A percentile compares a stretch with the other conserved stretches of the same genome.
phyloP scores from a whole-genome alignment of 2,888 invertebrate genomes.

The Clunio marinus region DNA sequence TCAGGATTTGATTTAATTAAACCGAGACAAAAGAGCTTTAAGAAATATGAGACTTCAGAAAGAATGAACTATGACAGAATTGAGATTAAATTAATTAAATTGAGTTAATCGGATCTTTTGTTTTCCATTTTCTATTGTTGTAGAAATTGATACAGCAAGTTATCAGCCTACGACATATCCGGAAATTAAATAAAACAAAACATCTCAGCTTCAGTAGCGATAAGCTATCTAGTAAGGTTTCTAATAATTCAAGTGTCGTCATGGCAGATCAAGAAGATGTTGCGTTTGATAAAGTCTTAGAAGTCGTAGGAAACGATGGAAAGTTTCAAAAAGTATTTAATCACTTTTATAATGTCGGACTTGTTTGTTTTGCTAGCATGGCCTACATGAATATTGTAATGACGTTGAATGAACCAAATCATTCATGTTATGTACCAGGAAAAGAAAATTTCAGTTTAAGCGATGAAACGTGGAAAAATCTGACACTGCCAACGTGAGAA shows the following conservation, averaged over 20 bases:
- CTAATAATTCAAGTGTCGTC: not conserved
- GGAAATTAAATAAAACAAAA: too few species aligned
- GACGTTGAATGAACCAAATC: constrained; percentile 56
- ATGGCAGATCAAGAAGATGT: constrained; percentile 41
- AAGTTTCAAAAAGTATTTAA: constrained; percentile 55
- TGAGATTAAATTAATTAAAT: too few species aligned
- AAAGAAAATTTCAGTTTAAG: constrained; percentile 52
- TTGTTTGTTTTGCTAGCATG: constrained; percentile 53
- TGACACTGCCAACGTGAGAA: constrained; percentile 56
- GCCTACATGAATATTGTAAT: constrained; percentile 56
- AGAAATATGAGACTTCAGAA: too few species aligned
- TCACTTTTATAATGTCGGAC: constrained; percentile 52
- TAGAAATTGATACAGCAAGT: too few species aligned
- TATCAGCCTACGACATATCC: too few species aligned
- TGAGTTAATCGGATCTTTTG: too few species aligned
- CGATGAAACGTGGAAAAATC: constrained; percentile 53
- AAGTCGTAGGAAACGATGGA: constrained; percentile 54
- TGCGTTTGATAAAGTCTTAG: constrained; percentile 55
- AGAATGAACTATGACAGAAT: too few species aligned
- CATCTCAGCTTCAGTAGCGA: too few species aligned
- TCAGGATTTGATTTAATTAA: too few species aligned
- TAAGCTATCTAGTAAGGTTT: too few species aligned
- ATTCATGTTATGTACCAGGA: constrained; percentile 58
- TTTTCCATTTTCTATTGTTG: too few species aligned
- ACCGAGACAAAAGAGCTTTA: too few species aligned